Conservation (phyloP, 2,888 invertebrate species). For the Zeuzera pyrina region DNA sequence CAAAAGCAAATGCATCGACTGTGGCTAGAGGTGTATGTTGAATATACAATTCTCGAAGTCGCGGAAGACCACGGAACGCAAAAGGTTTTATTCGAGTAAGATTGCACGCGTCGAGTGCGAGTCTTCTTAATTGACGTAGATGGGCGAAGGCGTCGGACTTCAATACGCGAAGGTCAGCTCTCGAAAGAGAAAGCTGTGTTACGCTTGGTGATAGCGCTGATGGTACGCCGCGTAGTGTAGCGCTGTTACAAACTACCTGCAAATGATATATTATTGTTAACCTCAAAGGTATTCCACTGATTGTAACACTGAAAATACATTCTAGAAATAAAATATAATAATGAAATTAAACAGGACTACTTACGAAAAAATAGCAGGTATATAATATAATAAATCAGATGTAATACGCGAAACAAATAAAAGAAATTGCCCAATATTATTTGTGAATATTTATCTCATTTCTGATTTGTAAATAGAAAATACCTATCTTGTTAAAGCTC, state of each 20-base stretch:
- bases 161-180: conserved; percentile 87
- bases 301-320: too few relatives aligned
- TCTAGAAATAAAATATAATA: too few relatives aligned
- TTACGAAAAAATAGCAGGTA: too few relatives aligned
- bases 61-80: conserved; percentile 87
- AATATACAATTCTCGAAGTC: conserved; percentile 85
- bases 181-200: conserved; percentile 88
- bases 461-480: too few relatives aligned
- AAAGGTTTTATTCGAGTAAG: conserved; percentile 86
- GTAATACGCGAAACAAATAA: too few relatives aligned
- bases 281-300: too few relatives aligned
- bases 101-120: conserved; percentile 90
- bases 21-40: conserved; percentile 88
- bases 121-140: conserved; percentile 84
- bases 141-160: conserved; percentile 88
- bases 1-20: conserved; percentile 88
- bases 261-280: conserved; percentile 27
- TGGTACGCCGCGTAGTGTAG: conserved; percentile 85
- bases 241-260: conserved; percentile 92
- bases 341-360: too few relatives aligned
- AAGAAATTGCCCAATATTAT: too few relatives aligned
- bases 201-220: conserved; percentile 83
- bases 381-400: too few relatives aligned
- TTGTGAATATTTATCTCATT: too few relatives aligned
- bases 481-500: too few relatives aligned